A percentile compares a stretch with the other conserved stretches of the same genome.
Conservation (phyloP, 2,797 vertebrate genomes). For the Linurgus olivaceus region DNA sequence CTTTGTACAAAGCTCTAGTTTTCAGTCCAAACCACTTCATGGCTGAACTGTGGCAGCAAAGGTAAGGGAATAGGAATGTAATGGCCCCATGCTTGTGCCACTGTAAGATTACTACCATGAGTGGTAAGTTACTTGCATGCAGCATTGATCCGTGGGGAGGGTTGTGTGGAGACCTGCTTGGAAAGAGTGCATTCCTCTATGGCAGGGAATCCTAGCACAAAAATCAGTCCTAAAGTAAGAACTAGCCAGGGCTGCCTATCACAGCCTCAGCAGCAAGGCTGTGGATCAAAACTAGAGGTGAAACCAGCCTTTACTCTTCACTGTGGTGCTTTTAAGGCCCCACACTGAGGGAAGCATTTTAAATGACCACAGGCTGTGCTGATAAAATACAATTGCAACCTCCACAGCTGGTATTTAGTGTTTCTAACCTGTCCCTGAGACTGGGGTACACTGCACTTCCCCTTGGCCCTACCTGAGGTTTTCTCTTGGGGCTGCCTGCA, state of each 20-base stretch:
- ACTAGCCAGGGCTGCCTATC: background rate
- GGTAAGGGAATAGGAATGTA: background rate
- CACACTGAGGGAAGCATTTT: background rate
- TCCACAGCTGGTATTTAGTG: background rate
- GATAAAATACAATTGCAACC: background rate
- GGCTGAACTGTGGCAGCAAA: background rate
- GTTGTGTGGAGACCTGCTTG: background rate
- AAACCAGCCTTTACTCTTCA: background rate
- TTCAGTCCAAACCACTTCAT: background rate
- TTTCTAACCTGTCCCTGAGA: background rate
- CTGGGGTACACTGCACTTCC: background rate
- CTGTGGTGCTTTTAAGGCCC: background rate
- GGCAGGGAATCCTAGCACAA: background rate
- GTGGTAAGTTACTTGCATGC: background rate
- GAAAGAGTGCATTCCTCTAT: background rate
- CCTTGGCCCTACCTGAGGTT: background rate
- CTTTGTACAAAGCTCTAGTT: background rate
- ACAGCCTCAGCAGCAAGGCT: background rate
- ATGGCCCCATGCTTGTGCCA: background rate
- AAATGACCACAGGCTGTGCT: background rate
- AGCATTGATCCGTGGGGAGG: rapidly evolving
- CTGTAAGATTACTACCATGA: background rate
- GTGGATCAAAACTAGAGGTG: background rate
- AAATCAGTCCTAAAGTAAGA: background rate
- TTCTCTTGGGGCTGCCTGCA: background rate